A percentile compares a stretch with the other conserved stretches of the same genome.
phyloP scores from a whole-genome alignment of 92 coral and sea anemone species.

The Montipora capitata region DNA sequence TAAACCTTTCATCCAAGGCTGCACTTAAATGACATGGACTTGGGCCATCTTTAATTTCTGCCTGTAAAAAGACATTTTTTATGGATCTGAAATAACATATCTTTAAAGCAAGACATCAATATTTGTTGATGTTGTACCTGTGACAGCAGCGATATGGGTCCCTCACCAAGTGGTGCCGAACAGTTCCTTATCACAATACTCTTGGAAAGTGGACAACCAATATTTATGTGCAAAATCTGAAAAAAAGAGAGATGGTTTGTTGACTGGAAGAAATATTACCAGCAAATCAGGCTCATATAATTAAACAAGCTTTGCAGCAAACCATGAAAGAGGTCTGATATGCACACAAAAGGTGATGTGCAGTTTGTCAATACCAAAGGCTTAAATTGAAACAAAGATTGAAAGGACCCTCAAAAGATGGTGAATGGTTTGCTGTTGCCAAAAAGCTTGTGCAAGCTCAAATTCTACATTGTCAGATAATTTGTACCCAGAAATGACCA shows the following conservation, averaged over 20 bases:
- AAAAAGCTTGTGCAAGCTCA: too few relatives aligned
- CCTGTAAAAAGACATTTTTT: background rate
- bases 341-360: too few relatives aligned
- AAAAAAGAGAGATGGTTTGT: background rate
- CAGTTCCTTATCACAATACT: conserved; percentile 88
- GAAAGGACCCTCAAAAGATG: too few relatives aligned
- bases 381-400: too few relatives aligned
- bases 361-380: too few relatives aligned
- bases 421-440: too few relatives aligned
- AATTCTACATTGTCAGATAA: too few relatives aligned
- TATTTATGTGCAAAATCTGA: conserved; percentile 71
- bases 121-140: conserved; percentile 4
- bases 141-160: conserved; percentile 1
- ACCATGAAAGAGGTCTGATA: too few relatives aligned
- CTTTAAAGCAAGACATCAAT: background rate
- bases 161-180: conserved; percentile 25
- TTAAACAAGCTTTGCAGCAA: too few relatives aligned
- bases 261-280: too few relatives aligned
- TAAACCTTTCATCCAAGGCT: background rate
- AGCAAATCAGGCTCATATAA: too few relatives aligned
- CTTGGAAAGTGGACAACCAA: conserved; percentile 81
- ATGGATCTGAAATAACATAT: background rate
- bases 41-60: background rate
- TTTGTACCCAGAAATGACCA: too few relatives aligned
- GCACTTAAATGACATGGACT: background rate